Evolutionary conservation across 1,140 invertebrate species (phyloP).

Genomic region (Hyles vespertilio): DNA sequence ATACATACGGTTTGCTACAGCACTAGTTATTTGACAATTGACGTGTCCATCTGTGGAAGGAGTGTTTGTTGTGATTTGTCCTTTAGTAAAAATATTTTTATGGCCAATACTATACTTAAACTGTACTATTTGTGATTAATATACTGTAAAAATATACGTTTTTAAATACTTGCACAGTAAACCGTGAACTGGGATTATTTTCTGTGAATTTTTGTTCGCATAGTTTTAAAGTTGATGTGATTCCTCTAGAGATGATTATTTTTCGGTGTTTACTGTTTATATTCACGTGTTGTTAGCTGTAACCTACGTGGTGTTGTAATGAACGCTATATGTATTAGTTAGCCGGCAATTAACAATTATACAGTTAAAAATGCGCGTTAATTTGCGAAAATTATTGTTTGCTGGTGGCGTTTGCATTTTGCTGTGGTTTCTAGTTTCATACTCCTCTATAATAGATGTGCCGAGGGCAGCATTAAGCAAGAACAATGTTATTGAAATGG

Average conservation of each 20-base stretch:
- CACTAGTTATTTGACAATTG: no score
- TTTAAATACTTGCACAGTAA: no score
- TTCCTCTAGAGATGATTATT: background rate
- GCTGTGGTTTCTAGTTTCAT: slow-evolving; percentile 45
- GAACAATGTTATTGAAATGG: slow-evolving; percentile 32
- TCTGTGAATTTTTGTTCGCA: no score
- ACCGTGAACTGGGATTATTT: no score
- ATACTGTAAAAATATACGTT: no score
- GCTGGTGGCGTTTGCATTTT: slow-evolving; percentile 24
- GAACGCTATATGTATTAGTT: background rate
- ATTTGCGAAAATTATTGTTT: slow-evolving; percentile 43
- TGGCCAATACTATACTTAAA: no score
- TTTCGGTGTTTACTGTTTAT: slow-evolving; percentile 22
- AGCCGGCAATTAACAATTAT: background rate
- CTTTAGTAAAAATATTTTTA: no score
- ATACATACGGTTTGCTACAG: no score
- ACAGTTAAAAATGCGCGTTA: slow-evolving; percentile 44
- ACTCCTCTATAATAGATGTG: slow-evolving; percentile 37
- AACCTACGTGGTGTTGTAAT: background rate
- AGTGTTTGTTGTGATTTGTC: slow-evolving; percentile 20
- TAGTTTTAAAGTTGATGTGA: no score
- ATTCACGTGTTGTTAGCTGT: slow-evolving; percentile 2
- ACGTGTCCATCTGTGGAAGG: slow-evolving; percentile 16
- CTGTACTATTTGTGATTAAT: no score
- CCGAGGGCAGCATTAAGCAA: slow-evolving; percentile 18